A percentile compares a stretch with the other conserved stretches of the same genome.
phyloP scores from a whole-genome alignment of 2,797 vertebrate species.

The Borostomias antarcticus region DNA sequence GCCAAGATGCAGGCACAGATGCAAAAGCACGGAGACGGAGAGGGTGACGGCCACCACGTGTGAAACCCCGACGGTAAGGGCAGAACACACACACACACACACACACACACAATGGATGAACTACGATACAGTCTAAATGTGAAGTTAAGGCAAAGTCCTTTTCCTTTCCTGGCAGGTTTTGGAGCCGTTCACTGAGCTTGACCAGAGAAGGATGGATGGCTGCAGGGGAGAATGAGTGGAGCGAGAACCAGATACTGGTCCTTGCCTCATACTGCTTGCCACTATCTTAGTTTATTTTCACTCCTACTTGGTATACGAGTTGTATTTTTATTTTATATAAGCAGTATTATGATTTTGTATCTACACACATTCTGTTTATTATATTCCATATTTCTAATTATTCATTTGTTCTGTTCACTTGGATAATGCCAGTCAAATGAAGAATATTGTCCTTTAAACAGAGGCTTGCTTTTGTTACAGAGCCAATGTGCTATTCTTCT shows the following conservation, averaged over 20 bases:
- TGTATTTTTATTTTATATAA: constrained; percentile 59
- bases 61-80: too few relatives aligned
- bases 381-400: constrained; percentile 18
- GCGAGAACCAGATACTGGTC: constrained; percentile 37
- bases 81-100: constrained; percentile 1
- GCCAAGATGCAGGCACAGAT: constrained; percentile 97
- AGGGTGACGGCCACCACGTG: constrained; percentile 73
- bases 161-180: constrained; percentile 44
- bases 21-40: constrained; percentile 90
- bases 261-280: constrained; percentile 57
- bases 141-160: background rate
- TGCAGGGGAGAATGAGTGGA: constrained; percentile 23
- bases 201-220: constrained; percentile 32
- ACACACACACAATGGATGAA: background rate
- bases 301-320: constrained; percentile 46
- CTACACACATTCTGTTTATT: constrained; percentile 54
- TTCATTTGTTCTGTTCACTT: constrained; percentile 42
- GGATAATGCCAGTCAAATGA: constrained; percentile 53
- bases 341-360: constrained; percentile 70
- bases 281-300: constrained; percentile 63
- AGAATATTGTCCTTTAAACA: constrained; percentile 43
- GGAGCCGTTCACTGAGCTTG: constrained; percentile 45
- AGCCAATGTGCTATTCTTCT: constrained; percentile 29
- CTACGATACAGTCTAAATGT: background rate
- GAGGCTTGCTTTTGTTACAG: constrained; percentile 41